These are phyloP conservation scores for Acleris laterana DNA, from an alignment of 2,888 invertebrate species.

Conservation along the genomic window DNA sequence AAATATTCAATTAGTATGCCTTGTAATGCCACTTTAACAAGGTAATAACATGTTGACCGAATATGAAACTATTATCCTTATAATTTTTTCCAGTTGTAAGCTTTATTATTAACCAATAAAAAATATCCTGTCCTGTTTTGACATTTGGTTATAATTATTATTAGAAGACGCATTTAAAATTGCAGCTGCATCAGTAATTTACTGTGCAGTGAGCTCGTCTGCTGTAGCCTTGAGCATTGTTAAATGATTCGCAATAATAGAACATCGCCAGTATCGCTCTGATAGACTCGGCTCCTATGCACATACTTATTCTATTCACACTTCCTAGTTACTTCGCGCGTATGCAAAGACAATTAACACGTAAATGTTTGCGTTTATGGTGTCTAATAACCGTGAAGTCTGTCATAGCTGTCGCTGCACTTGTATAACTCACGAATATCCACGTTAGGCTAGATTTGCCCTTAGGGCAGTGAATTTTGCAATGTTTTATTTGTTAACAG, in stretches of 20 bases:
- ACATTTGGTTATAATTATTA: background rate
- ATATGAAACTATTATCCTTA: background rate
- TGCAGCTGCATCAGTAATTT: conserved; percentile 1
- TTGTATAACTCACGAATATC: conserved; percentile 46
- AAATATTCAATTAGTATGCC: background rate
- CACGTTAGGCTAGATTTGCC: conserved; percentile 41
- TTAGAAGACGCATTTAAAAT: background rate
- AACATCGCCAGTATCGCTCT: conserved; percentile 42
- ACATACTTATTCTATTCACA: conserved; percentile 52
- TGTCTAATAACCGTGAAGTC: conserved; percentile 57
- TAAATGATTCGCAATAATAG: conserved; percentile 68
- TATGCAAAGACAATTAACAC: conserved; percentile 59
- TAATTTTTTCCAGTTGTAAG: background rate
- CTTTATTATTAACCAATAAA: background rate
- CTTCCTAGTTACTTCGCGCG: conserved; percentile 44
- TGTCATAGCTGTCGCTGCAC: conserved; percentile 49
- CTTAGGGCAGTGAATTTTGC: conserved; percentile 53
- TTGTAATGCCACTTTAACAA: background rate
- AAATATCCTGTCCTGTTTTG: background rate
- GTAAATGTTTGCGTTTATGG: conserved; percentile 51
- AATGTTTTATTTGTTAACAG: conserved; percentile 80
- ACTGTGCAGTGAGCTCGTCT: conserved; percentile 30
- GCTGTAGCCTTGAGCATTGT: conserved; percentile 68
- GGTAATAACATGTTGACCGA: background rate
- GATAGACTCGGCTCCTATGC: conserved; percentile 46